phyloP scores from a whole-genome alignment of 2,797 vertebrate species.

The Halcyon chelicuti region DNA sequence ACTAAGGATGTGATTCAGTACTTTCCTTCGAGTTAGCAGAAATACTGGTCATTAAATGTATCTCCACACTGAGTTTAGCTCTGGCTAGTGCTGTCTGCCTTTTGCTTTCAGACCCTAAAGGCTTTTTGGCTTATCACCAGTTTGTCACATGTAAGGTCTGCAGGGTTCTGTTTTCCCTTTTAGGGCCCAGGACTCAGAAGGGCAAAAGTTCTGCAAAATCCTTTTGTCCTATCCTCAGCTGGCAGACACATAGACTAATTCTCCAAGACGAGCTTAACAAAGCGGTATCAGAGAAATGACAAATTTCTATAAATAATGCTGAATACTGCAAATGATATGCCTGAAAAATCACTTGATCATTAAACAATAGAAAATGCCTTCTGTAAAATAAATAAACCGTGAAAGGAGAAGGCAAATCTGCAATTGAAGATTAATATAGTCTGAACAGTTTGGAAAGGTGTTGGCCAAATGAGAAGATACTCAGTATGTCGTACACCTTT shows the following conservation, averaged over 20 bases:
- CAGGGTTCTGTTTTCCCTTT: background rate
- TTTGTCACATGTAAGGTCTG: background rate
- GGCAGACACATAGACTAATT: background rate
- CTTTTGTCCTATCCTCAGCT: background rate
- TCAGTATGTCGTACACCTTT: background rate
- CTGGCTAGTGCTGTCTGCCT: background rate
- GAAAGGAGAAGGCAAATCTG: background rate
- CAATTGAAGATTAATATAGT: conserved; percentile 3
- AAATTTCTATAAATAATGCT: conserved; percentile 13
- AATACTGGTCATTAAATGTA: background rate
- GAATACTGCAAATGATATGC: background rate
- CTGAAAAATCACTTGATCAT: conserved; percentile 10
- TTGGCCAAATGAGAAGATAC: background rate
- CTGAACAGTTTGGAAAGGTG: background rate
- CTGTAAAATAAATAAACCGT: conserved; percentile 15
- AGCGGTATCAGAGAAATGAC: background rate
- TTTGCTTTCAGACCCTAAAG: background rate
- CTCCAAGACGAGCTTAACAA: background rate
- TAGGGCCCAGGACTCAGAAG: background rate
- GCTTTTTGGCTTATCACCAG: background rate
- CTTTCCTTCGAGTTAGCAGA: background rate
- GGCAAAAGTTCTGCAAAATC: background rate
- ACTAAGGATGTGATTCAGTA: background rate
- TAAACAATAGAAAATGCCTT: background rate
- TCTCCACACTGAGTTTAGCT: background rate